Conservation (phyloP, 2,797 vertebrate genomes). For the Sardinella longiceps region DNA sequence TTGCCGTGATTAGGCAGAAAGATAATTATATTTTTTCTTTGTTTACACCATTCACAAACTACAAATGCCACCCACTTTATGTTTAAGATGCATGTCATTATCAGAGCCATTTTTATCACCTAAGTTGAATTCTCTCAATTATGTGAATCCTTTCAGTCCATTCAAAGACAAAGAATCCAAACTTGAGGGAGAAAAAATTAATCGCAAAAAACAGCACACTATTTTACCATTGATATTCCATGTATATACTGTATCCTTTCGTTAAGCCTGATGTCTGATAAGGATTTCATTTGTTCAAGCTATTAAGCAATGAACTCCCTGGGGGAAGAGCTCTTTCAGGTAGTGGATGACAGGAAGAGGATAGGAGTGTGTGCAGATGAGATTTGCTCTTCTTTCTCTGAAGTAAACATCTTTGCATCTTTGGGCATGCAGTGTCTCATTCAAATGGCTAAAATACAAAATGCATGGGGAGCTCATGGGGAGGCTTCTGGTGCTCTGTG, state of each 20-base stretch:
- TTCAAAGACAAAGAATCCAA: constrained; percentile 30
- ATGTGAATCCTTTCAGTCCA: constrained; percentile 42
- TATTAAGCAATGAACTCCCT: not conserved
- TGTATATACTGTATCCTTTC: not conserved
- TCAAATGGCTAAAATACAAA: not conserved
- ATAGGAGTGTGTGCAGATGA: not conserved
- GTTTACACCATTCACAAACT: constrained; percentile 37
- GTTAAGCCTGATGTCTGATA: constrained; percentile 11
- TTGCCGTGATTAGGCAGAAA: constrained; percentile 29
- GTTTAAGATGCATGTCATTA: constrained; percentile 22
- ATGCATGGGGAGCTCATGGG: not conserved
- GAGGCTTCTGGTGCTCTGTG: not conserved
- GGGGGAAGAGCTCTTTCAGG: not conserved
- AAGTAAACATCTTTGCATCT: not conserved
- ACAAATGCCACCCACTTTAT: constrained; percentile 46
- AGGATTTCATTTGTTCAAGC: not conserved
- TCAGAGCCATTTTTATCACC: constrained; percentile 48
- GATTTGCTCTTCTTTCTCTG: not conserved
- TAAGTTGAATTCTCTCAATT: constrained; percentile 50
- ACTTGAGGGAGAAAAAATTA: not conserved
- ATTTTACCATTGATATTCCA: not conserved
- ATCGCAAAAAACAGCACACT: not conserved
- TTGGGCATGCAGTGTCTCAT: not conserved
- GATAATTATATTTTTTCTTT: constrained; percentile 40
- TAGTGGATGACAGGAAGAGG: not conserved